Percentiles rank a stretch among this genome's conserved stretches.
Evolutionary conservation across 2,113 vertebrate species (phyloP).

Genomic region (Etheostoma cragini): DNA sequence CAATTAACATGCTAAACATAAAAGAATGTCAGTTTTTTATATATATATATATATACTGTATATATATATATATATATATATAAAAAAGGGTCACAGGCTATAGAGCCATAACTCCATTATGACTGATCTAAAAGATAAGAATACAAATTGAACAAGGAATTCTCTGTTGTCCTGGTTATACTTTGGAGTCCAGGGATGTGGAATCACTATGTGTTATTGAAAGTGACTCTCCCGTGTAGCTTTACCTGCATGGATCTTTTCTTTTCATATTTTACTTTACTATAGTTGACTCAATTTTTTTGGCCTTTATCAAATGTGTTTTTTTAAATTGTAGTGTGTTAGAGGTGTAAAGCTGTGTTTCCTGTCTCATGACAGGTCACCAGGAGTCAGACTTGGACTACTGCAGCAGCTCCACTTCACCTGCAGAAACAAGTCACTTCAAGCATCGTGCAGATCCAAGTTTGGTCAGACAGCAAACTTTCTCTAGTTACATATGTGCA

Average conservation of each 20-base stretch:
- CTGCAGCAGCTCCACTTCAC: not conserved
- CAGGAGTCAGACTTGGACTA: slow-evolving; percentile 9
- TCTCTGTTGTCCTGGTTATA: slow-evolving; percentile 12
- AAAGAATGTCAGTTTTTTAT: too few relatives aligned
- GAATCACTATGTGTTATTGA: not conserved
- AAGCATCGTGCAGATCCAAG: not conserved
- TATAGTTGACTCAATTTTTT: not conserved
- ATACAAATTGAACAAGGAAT: slow-evolving; percentile 4
- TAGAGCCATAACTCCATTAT: not conserved
- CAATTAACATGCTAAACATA: too few relatives aligned
- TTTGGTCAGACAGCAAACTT: slow-evolving; percentile 16
- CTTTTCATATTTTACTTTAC: not conserved
- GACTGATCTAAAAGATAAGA: not conserved
- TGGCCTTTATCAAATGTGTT: not conserved
- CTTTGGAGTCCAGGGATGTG: not conserved
- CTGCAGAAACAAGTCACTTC: slow-evolving; percentile 3
- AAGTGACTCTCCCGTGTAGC: not conserved
- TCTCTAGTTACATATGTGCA: slow-evolving; percentile 21
- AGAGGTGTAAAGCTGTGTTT: not conserved
- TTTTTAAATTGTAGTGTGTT: not conserved
- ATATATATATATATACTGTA: too few relatives aligned
- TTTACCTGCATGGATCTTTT: not conserved
- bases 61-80: too few relatives aligned
- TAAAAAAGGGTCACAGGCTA: not conserved
- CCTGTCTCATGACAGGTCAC: not conserved